These are phyloP conservation scores for Corythaeola cristata DNA, from an alignment of 2,113 vertebrate species.

Conservation along the genomic window DNA sequence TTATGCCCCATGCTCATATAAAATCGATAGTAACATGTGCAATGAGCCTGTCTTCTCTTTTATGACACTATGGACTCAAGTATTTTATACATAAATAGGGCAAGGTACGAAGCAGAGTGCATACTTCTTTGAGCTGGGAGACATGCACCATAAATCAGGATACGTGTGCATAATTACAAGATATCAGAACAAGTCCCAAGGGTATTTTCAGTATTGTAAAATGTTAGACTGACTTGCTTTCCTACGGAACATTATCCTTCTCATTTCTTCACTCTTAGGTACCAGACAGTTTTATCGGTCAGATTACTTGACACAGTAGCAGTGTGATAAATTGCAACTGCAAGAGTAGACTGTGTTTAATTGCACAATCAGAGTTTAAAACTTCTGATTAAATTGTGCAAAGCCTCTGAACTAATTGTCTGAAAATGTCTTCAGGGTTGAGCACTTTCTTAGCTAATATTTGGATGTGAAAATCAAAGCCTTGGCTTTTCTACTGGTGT, in stretches of 20 bases:
- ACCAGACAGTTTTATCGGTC: conserved; percentile 1
- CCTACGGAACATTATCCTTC: conserved; percentile 43
- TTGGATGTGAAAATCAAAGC: background rate
- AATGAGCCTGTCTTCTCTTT: conserved; percentile 70
- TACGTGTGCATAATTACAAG: conserved; percentile 70
- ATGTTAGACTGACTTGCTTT: conserved; percentile 34
- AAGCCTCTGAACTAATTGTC: conserved; percentile 33
- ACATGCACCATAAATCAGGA: conserved; percentile 69
- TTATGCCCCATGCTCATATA: conserved; percentile 35
- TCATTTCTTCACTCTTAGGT: conserved; percentile 19
- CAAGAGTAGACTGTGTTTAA: conserved; percentile 35
- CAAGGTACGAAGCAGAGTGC: conserved; percentile 52
- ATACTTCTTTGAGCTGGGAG: conserved; percentile 58
- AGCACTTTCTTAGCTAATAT: background rate
- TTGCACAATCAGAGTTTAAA: conserved; percentile 49
- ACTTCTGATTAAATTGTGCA: conserved; percentile 51
- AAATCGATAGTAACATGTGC: conserved; percentile 63
- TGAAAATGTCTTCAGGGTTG: background rate
- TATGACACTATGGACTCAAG: conserved; percentile 67
- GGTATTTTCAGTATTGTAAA: conserved; percentile 54
- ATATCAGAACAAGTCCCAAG: conserved; percentile 53
- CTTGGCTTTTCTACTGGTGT: background rate
- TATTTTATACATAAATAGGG: conserved; percentile 65
- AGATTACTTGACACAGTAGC: background rate
- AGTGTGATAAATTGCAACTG: conserved; percentile 36